Conservation (phyloP, 2,113 vertebrate genomes). For the Daubentonia madagascariensis region DNA sequence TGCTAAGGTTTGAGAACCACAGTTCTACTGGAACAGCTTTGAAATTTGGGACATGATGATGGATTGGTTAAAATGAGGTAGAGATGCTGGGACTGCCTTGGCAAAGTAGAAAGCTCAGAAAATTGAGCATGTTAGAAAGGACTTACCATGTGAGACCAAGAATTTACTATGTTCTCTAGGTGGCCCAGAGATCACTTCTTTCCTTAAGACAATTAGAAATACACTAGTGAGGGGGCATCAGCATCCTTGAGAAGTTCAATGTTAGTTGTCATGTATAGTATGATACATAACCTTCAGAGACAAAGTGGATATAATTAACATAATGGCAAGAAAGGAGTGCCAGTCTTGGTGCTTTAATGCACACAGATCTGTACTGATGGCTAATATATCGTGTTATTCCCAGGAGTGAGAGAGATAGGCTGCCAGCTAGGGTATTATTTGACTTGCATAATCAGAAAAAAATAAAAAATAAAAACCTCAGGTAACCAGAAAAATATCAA, state of each 20-base stretch:
- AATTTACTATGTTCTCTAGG: not conserved
- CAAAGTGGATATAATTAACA: not conserved
- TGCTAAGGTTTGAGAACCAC: not conserved
- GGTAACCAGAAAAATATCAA: not conserved
- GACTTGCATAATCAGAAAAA: not conserved
- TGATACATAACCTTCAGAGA: not conserved
- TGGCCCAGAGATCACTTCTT: not conserved
- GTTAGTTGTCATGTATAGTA: not conserved
- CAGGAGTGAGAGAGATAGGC: not conserved
- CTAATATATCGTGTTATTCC: not conserved
- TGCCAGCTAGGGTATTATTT: not conserved
- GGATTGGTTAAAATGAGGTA: not conserved
- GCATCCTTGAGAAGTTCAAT: not conserved
- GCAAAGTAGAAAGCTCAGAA: not conserved
- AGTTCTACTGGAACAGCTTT: not conserved
- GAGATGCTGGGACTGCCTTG: not conserved
- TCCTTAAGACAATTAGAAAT: not conserved
- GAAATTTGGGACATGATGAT: not conserved
- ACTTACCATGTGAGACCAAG: not conserved
- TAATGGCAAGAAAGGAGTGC: not conserved
- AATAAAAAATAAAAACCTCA: not conserved
- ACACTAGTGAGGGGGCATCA: not conserved
- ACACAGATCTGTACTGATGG: not conserved
- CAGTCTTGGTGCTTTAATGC: not conserved
- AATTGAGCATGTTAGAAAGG: not conserved